Base-by-base conservation (phyloP, 1,140 invertebrate species). In the Aphis gossypii region DNA sequence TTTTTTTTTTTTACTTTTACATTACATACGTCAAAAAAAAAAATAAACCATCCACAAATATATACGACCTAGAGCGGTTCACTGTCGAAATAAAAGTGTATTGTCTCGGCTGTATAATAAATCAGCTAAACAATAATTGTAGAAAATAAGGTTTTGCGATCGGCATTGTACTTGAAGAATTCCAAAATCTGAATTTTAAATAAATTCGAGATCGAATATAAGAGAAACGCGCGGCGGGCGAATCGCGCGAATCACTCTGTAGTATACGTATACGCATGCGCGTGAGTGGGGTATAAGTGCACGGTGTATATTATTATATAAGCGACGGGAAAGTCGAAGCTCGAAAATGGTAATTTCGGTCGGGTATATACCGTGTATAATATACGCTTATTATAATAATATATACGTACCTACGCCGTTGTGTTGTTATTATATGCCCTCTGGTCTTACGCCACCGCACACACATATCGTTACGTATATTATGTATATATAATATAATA, bases 331-430 rank as follows among this genome's bases (percentile, higher is more conserved):
- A 90, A 90, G 89, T 91, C 46, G 68, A 92, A 54, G 46, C 48
- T 84, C n/a, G 91, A 38, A 92, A 92, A 54, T 54, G 76, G 76
- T 84, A 84, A 92, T 92, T 54, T 54, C n/a, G 14, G 76, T 92
- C 5, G 46, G 76, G 30, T 54, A 14, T 54, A 14, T 18, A n/a
- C 84, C 44, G 8, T 30, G 4, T 46, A 46, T 46, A 44, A 68
- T 76, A 76, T 18, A 35, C 48, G 14, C 14, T 30, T n/a, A 76
- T 76, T 76, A 30, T 60, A 82, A 82, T 82, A 82, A 38, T 38
- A 82, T 82, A 38, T 83, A 23, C 20, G n/a, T 76, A 76, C 60
- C 60, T 76, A 76, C 30, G 30, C 60, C 60, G 60, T 68, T 82
- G 76, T 35, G 14, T 35, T 83, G 38, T 38, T 76, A 76, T 35